These are phyloP conservation scores for Lutjanus campechanus DNA, from an alignment of 2,797 vertebrate species.

Conservation along the genomic window DNA sequence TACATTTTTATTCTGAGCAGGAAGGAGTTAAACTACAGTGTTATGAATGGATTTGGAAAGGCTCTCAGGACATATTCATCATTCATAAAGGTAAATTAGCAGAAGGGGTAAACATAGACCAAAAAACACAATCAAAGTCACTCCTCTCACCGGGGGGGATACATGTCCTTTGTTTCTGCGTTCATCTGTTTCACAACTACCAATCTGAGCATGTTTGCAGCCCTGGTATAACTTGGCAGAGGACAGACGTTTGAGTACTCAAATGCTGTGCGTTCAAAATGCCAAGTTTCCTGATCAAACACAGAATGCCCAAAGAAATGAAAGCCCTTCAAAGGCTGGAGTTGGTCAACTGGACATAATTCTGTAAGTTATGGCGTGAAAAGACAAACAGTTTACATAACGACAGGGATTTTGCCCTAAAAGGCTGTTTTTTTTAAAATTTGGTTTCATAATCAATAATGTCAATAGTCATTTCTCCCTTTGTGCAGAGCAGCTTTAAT, in stretches of 20 bases:
- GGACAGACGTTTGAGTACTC: conserved; percentile 30
- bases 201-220: conserved; percentile 41
- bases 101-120: conserved; percentile 15
- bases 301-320: conserved; percentile 62
- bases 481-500: conserved; percentile 38
- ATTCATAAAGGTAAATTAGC: conserved; percentile 4
- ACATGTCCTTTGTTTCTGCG: conserved; percentile 37
- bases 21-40: background rate
- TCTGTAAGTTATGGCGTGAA: conserved; percentile 20
- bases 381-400: conserved; percentile 49
- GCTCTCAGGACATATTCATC: conserved; percentile 7
- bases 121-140: conserved; percentile 3
- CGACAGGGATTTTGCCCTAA: conserved; percentile 19
- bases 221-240: conserved; percentile 42
- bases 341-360: conserved; percentile 43
- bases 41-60: background rate
- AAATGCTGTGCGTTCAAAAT: conserved; percentile 58
- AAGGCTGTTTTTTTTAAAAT: conserved; percentile 9
- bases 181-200: conserved; percentile 36
- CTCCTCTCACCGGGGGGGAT: conserved; percentile 13
- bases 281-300: conserved; percentile 63
- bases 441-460: conserved; percentile 55
- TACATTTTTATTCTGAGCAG: no score
- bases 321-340: conserved; percentile 61
- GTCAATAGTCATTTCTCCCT: conserved; percentile 49